Base-by-base conservation (phyloP, 1,140 invertebrate genomes). In the Gonioctena quinquepunctata region DNA sequence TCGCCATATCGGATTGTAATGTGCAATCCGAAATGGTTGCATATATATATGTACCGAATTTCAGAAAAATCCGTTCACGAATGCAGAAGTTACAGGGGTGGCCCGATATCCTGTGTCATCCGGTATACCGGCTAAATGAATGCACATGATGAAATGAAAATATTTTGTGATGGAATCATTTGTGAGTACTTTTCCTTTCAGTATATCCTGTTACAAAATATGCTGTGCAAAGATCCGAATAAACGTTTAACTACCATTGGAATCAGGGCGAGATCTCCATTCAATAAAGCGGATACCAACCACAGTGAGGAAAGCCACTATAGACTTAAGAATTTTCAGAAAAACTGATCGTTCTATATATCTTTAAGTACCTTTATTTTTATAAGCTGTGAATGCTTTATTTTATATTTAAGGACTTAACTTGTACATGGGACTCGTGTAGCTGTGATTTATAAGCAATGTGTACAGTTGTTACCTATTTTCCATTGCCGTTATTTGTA, bases 231-330 rank as follows among this genome's bases (percentile, higher is more conserved):
- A 16, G 84, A 91, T 69, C 94, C 96, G 1, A 83, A 85, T 3
- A 84, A 89, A 66, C 84, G 96, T 19, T 94, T 94, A 28, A 91
- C 92, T 19, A 93, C 94, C 0, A 85, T 87, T 66, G 92, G 92
- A 49, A 90, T 95, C 42, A 85, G 88, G 76, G 83, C 85, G 8
- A 82, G 83, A 57, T 83, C 84, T 11, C 88, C 88, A 19, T 82
- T 79, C 33, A 71, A 68, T 11, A 61, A 50, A 52, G 7, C 49
- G 59, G 66, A 69, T 59, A 62, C 69, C 13, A 18, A 11, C 22
- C 70, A 57, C 22, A 21, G 26, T 5, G 61, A 75, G 13, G 72
- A 76, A 18, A 49, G 61, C 26, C 62, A 71, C 60, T 76, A 65
- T 56, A 48, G 42, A 26, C 27, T 76, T 8, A 62, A 33, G 16